phyloP scores from a whole-genome alignment of 2,888 invertebrate species.

The Drosophila histrio region DNA sequence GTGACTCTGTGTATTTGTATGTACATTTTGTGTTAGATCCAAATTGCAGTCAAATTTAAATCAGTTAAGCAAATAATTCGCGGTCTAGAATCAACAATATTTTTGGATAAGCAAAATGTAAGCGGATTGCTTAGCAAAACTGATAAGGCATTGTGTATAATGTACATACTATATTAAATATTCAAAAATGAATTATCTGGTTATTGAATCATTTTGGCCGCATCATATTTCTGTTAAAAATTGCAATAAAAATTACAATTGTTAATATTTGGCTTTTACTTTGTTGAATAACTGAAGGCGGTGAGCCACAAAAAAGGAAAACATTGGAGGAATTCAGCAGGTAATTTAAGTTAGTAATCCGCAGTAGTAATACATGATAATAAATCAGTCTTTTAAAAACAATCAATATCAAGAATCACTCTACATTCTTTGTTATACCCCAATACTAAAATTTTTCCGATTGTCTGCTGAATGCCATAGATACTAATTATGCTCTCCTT shows the following conservation, averaged over 20 bases:
- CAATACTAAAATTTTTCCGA: too few relatives aligned
- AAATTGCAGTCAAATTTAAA: conserved; percentile 60
- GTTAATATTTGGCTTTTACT: conserved; percentile 12
- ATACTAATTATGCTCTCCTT: too few relatives aligned
- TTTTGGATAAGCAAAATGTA: conserved; percentile 22
- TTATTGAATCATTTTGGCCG: conserved; percentile 3
- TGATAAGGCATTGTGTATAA: too few relatives aligned
- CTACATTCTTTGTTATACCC: too few relatives aligned
- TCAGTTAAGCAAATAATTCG: conserved; percentile 18
- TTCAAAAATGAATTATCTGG: conserved; percentile 9
- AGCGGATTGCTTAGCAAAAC: conserved; percentile 33
- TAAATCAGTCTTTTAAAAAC: too few relatives aligned
- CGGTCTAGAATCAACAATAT: not conserved
- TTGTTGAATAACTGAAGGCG: not conserved
- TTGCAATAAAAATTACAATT: conserved; percentile 45
- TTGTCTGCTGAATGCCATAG: too few relatives aligned
- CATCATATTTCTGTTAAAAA: conserved; percentile 15
- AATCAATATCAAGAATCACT: too few relatives aligned
- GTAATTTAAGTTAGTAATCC: too few relatives aligned
- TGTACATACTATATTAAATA: not conserved
- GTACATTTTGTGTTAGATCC: conserved; percentile 24
- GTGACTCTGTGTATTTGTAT: conserved; percentile 27
- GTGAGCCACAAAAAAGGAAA: too few relatives aligned
- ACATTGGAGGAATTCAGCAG: too few relatives aligned
- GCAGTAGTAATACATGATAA: too few relatives aligned